phyloP scores from a whole-genome alignment of 2,113 vertebrate genomes.

The Glaucomys volans region DNA sequence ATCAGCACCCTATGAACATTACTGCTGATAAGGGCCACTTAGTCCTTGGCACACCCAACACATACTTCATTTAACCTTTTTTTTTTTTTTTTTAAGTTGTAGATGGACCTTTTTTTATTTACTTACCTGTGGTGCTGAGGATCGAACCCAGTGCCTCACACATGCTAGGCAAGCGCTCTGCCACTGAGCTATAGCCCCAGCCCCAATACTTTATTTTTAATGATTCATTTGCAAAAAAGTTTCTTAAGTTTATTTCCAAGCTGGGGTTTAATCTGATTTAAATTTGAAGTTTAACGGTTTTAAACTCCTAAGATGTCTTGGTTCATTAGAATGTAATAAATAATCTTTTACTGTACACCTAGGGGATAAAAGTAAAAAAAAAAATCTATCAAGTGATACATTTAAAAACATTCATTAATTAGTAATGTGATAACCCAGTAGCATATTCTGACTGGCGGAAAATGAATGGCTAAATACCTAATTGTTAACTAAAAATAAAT shows the following conservation, averaged over 20 bases:
- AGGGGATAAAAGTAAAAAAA: background rate
- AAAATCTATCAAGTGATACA: background rate
- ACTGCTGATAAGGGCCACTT: background rate
- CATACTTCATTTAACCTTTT: background rate
- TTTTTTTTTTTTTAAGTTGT: background rate
- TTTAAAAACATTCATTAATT: constrained; percentile 34
- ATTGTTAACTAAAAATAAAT: constrained; percentile 19
- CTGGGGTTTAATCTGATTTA: constrained; percentile 8
- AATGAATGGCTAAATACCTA: background rate
- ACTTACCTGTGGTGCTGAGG: too few relatives aligned
- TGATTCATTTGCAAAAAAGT: background rate
- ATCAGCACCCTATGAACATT: background rate
- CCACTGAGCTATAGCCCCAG: too few relatives aligned
- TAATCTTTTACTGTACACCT: background rate
- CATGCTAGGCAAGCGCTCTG: too few relatives aligned
- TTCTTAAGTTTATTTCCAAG: constrained; percentile 8
- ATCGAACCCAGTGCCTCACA: too few relatives aligned
- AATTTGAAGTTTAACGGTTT: background rate
- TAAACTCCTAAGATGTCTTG: constrained; percentile 26
- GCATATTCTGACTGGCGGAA: background rate
- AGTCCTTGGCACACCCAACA: background rate
- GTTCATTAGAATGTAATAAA: background rate
- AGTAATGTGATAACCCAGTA: background rate
- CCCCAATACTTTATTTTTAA: background rate
- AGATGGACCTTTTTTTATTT: background rate